Evolutionary conservation across 1,140 invertebrate species (phyloP).

Genomic region (Lepidurus couesii): DNA sequence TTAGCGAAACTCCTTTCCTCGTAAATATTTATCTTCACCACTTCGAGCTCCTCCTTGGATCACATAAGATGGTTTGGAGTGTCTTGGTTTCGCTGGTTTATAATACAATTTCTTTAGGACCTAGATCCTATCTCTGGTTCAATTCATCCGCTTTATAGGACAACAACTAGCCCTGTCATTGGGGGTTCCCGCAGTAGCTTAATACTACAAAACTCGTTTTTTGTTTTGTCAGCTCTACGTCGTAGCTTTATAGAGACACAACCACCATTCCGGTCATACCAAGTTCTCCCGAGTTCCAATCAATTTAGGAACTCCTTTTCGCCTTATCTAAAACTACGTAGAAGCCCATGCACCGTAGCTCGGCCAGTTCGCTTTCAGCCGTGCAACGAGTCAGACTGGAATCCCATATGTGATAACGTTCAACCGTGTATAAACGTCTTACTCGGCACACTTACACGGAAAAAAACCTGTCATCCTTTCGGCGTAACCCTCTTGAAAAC

Average conservation of each 20-base stretch:
- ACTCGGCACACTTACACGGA: background rate
- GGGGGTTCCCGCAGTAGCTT: background rate
- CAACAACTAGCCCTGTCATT: too few species aligned
- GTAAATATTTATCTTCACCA: slow-evolving; percentile 5
- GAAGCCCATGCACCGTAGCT: background rate
- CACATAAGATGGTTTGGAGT: background rate
- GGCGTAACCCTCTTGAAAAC: background rate
- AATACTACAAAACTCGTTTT: background rate
- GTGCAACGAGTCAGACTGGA: background rate
- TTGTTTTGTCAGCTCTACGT: background rate
- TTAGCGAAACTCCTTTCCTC: background rate
- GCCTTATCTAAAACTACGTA: slow-evolving; percentile 1
- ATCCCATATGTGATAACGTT: background rate
- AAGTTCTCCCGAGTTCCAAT: background rate
- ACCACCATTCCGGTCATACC: background rate
- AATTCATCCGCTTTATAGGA: too few species aligned
- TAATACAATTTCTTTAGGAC: background rate
- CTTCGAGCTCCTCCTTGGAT: background rate
- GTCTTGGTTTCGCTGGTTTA: background rate
- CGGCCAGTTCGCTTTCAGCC: background rate
- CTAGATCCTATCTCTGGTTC: too few species aligned
- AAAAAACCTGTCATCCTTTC: background rate
- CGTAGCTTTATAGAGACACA: background rate
- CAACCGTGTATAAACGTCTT: background rate
- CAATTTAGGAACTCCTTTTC: background rate